Conservation (phyloP, 2,797 vertebrate species). For the Melanotaenia maccullochi region DNA sequence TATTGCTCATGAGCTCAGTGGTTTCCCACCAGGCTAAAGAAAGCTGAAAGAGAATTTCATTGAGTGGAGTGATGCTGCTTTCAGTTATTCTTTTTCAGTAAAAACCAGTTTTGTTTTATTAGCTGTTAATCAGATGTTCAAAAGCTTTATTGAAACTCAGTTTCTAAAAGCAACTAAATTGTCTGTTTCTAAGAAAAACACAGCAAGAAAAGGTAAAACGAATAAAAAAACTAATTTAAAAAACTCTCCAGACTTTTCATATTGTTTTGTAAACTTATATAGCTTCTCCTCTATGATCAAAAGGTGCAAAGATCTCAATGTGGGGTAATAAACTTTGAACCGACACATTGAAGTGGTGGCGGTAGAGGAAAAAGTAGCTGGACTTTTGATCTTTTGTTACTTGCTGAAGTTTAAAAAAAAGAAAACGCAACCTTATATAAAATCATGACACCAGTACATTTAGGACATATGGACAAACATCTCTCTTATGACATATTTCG, state of each 20-base stretch:
- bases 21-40: constrained; percentile 21
- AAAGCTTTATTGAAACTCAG: background rate
- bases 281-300: too few relatives aligned
- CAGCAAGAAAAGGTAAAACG: background rate
- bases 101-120: background rate
- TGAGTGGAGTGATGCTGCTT: constrained; percentile 5
- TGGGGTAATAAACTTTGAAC: background rate
- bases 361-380: background rate
- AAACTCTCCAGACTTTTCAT: too few relatives aligned
- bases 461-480: too few relatives aligned
- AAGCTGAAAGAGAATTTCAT: constrained; percentile 1
- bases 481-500: too few relatives aligned
- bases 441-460: too few relatives aligned
- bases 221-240: too few relatives aligned
- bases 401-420: background rate
- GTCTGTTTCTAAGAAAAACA: background rate
- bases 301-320: background rate
- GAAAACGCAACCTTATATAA: too few relatives aligned
- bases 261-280: too few relatives aligned
- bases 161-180: background rate
- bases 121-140: background rate
- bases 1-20: constrained; percentile 19
- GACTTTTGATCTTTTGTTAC: background rate
- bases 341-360: background rate
- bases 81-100: background rate